A percentile compares a stretch with the other conserved stretches of the same genome.
Conservation (phyloP, 2,888 invertebrate species). For the Drosophila picticornis region DNA sequence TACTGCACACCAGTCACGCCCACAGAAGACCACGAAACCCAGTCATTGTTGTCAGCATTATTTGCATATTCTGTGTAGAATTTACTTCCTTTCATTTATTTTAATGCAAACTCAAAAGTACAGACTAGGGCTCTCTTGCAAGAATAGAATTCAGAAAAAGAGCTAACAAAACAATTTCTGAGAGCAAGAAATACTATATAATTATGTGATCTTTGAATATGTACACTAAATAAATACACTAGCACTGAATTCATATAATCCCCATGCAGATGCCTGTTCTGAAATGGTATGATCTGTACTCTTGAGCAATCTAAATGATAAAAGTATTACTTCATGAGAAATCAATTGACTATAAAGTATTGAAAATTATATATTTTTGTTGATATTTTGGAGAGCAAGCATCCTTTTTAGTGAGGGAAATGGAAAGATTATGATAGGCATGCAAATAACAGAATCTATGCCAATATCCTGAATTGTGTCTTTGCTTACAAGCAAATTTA, state of each 20-base stretch:
- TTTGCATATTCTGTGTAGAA: slow-evolving; percentile 77
- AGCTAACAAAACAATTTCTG: slow-evolving; percentile 10
- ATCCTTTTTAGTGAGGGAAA: not conserved
- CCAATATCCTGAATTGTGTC: slow-evolving; percentile 48
- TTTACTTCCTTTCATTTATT: slow-evolving; percentile 71
- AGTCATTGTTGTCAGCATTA: slow-evolving; percentile 76
- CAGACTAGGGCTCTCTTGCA: slow-evolving; percentile 26
- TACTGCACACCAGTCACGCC: slow-evolving; percentile 22
- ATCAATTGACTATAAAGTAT: too few species aligned
- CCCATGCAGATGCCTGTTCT: not conserved
- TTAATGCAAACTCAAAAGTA: slow-evolving; percentile 57
- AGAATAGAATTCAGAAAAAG: slow-evolving; percentile 10
- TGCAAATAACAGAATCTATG: slow-evolving; percentile 35
- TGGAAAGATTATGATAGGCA: not conserved
- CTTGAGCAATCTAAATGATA: not conserved
- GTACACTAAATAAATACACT: not conserved
- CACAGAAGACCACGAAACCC: slow-evolving; percentile 14
- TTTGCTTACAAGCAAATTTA: slow-evolving; percentile 61
- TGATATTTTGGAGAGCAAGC: not conserved
- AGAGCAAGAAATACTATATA: not conserved
- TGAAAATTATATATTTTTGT: not conserved
- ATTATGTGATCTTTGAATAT: not conserved
- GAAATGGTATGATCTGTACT: not conserved
- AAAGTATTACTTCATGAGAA: too few species aligned
- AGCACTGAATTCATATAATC: not conserved